Conservation (phyloP, 2,113 vertebrate species). For the Nanorana parkeri region DNA sequence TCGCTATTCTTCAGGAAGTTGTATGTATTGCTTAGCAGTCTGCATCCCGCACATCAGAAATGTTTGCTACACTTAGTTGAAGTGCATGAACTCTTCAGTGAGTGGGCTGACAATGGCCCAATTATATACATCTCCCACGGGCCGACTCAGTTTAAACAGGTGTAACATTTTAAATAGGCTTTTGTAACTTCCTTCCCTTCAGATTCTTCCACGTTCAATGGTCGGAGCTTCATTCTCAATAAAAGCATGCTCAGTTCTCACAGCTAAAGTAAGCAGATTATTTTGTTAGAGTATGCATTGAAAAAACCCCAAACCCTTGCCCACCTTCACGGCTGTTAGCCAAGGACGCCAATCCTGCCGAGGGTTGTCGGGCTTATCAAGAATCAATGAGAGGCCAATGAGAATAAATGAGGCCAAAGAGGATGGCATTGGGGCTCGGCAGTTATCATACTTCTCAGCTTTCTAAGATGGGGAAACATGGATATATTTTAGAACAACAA, state of each 20-base stretch:
- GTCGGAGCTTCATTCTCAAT: background rate
- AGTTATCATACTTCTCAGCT: too few species aligned
- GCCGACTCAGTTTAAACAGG: conserved; percentile 52
- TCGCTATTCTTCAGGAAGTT: conserved; percentile 38
- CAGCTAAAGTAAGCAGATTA: conserved; percentile 14
- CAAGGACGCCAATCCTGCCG: conserved; percentile 13
- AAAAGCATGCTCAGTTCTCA: background rate
- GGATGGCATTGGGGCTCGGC: too few species aligned
- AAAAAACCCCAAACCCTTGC: background rate
- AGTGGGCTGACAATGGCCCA: conserved; percentile 54
- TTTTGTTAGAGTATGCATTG: conserved; percentile 8
- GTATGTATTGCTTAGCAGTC: conserved; percentile 27
- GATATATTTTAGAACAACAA: too few species aligned
- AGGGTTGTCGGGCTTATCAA: background rate
- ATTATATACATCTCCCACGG: conserved; percentile 45
- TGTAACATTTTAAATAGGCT: conserved; percentile 48
- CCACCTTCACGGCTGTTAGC: background rate
- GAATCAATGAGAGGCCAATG: too few species aligned
- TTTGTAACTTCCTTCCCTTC: conserved; percentile 30
- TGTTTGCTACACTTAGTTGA: conserved; percentile 24
- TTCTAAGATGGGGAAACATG: too few species aligned
- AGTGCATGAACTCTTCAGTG: conserved; percentile 51
- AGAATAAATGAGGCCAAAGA: too few species aligned
- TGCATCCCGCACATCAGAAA: conserved; percentile 8
- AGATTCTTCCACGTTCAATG: conserved; percentile 8